Conservation (phyloP, 2,797 vertebrate genomes). For the Malacoctenus gilli region DNA sequence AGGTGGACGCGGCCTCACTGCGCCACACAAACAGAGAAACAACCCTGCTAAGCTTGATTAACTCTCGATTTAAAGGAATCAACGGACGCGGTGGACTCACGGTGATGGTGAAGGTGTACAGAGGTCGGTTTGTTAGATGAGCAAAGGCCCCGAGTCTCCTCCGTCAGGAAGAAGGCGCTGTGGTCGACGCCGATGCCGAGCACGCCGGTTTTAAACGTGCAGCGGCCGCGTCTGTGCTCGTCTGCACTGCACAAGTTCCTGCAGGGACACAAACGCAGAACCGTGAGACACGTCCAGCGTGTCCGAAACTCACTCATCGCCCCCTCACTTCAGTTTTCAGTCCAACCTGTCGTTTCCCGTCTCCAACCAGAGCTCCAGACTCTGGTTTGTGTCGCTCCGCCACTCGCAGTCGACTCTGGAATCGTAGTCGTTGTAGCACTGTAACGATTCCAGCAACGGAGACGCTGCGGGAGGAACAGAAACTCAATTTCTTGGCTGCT, state of each 20-base stretch:
- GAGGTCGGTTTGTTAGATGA: not conserved
- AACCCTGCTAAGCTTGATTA: not conserved
- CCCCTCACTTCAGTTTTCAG: not conserved
- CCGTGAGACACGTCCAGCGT: not conserved
- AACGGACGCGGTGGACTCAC: constrained; percentile 75
- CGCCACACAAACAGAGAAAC: constrained; percentile 1
- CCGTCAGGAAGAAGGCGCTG: constrained; percentile 56
- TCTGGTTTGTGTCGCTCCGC: constrained; percentile 31
- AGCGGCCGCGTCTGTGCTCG: constrained; percentile 29
- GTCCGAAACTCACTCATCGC: not conserved
- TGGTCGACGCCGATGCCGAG: constrained; percentile 10
- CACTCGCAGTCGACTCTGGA: constrained; percentile 67
- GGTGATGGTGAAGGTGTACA: constrained; percentile 43
- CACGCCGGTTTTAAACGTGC: not conserved
- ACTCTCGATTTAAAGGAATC: too few species aligned
- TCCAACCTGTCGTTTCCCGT: constrained; percentile 6
- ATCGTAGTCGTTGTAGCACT: constrained; percentile 73
- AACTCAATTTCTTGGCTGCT: not conserved
- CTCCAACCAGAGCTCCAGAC: constrained; percentile 47
- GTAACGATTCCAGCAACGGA: constrained; percentile 63
- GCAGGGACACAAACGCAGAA: constrained; percentile 24
- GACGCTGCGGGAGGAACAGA: constrained; percentile 49
- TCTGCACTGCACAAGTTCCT: constrained; percentile 47
- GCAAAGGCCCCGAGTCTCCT: constrained; percentile 5
- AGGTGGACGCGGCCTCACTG: constrained; percentile 72